Base-by-base conservation (phyloP, 2,797 vertebrate genomes). In the Scolopax rusticola region DNA sequence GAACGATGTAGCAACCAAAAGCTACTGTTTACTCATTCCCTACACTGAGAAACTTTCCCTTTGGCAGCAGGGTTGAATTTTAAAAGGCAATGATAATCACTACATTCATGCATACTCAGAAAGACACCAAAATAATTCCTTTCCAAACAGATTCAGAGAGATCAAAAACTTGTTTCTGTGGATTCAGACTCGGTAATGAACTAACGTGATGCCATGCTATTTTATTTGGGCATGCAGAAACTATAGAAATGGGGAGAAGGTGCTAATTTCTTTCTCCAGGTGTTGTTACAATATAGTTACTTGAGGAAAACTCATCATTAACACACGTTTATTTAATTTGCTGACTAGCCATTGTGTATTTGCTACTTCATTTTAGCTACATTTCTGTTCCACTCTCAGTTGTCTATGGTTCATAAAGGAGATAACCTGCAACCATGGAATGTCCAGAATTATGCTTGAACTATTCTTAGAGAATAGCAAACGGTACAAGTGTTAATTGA, bases 101-200 rank as follows among this genome's bases (percentile, higher is more conserved):
- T 68, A 47, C 19, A 10, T 47, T 71, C 43, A 12, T 7, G 28
- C 41, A 18, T 56, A 53, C 63, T 27, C 41, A 80, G 74, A 86
- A 89, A 94, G 23, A 32, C 78, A 90, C 20, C 27, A 80, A 79
- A 93, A 92, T 63, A 63, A 78, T 45, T 94, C 56, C 8, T 92
- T 87, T 85, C 59, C 68, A 61, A 90, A 77, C n/a, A 74, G 64
- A 70, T 56, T 47, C 16, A 33, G 68, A 48, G 70, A 82, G 27
- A 80, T 45, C 43, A 89, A 77, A 87, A 30, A 1, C 56, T 45
- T n/a, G 8, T 73, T 82, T 88, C n/a, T 50, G 45, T 41, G 61
- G 33, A 57, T 88, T 53, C 47, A 20, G 38, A 20, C 57, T 60
- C 75, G 61, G 38, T 43, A 56, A 74, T 27, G 9, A 56, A 7